phyloP scores from a whole-genome alignment of 1,140 invertebrate species.

The Mamestra configurata region DNA sequence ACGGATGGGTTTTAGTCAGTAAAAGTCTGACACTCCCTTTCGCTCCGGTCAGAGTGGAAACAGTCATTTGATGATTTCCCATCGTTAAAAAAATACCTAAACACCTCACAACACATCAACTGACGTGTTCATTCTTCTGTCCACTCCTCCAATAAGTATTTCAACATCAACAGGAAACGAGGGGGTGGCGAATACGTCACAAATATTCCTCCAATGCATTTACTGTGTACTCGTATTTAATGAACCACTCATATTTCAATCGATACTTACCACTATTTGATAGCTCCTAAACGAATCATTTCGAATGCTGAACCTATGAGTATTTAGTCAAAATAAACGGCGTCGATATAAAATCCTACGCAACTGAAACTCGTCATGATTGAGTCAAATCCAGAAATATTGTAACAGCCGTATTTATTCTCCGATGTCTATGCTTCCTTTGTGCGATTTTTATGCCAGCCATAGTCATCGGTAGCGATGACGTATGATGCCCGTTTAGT shows the following conservation, averaged over 20 bases:
- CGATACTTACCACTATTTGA: background rate
- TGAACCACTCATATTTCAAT: background rate
- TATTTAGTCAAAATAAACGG: conserved; percentile 41
- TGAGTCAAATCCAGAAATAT: conserved; percentile 70
- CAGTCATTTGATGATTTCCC: no score
- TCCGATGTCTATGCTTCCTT: conserved; percentile 16
- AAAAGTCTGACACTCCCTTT: no score
- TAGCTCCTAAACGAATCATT: background rate
- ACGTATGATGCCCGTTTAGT: background rate
- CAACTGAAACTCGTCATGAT: conserved; percentile 54
- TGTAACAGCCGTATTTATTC: conserved; percentile 12
- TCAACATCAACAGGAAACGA: background rate
- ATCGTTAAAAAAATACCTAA: no score
- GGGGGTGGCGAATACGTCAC: background rate
- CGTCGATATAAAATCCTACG: conserved; percentile 63
- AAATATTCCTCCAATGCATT: background rate
- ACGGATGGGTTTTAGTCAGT: no score
- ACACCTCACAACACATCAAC: background rate
- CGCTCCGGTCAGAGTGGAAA: no score
- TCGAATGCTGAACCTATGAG: conserved; percentile 9
- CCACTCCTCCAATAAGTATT: background rate
- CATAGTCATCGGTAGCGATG: background rate
- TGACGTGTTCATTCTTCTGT: background rate
- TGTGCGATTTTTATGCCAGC: background rate
- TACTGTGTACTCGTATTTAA: conserved; percentile 3